Evolutionary conservation across 2,113 vertebrate species (phyloP), one percentile per base, ranked within the genome.

Genomic region (Anguilla japonica): DNA sequence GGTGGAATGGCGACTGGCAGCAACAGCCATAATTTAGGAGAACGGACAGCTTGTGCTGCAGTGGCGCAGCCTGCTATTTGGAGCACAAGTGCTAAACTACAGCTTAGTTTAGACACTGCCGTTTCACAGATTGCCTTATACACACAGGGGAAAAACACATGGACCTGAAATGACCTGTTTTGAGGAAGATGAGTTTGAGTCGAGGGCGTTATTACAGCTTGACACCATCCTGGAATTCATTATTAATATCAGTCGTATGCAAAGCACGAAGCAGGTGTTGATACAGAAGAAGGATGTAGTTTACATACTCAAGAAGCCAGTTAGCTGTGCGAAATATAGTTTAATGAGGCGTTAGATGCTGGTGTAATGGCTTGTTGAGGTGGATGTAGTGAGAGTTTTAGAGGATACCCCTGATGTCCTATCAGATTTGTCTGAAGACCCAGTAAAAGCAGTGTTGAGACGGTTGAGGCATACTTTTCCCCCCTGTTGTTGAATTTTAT

Each of bases 11-110:
- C 0, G 79, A 41, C 78, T 85, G 46, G 34, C 50, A 57, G 22
- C 56, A 85, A 85, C 46, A n/a, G 75, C 43, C 80, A 34, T 85
- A 41, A 85, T 81, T 85, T 80, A 40, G 60, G 18, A 40, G 75
- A 80, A 26, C 18, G 2, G 84, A 80, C 29, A 75, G 34, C 84
- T 79, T 79, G 78, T 79, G 22, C 41, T 56, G 84, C 11, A 50
- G 26, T 29, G 29, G n/a, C 14, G 18, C 60, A 46, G 67, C 16
- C 41, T 78, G 71, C 34, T 29, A 20, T 43, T 78, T 85, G 75
- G 43, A 75, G 41, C 50, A 79, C 43, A 79, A 79, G 50, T 50
- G 53, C 75, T 39, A 41, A 41, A 57, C 26, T 29, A 80, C 15
- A 53, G 43, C 11, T 41, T 43, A 26, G 41, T 34, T 56, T 29